A percentile compares a stretch with the other conserved stretches of the same genome.
Conservation (phyloP, 2,888 invertebrate genomes). For the Fragum fragum region DNA sequence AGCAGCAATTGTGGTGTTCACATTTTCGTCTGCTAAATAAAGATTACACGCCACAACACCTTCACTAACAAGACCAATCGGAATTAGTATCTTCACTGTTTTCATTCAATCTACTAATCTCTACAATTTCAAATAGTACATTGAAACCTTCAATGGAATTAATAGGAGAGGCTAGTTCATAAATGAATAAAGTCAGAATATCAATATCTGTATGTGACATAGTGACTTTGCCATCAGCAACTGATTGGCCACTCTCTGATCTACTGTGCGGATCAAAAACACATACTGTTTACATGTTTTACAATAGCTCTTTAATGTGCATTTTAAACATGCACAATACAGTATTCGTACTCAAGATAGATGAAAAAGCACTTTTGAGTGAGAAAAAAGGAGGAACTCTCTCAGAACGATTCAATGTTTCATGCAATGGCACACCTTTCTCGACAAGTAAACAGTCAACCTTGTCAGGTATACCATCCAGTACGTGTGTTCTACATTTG, state of each 20-base stretch:
- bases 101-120: not conserved
- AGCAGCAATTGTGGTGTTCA: not conserved
- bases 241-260: not conserved
- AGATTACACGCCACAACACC: not conserved
- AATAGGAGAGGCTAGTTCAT: not conserved
- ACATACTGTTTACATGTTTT: not conserved
- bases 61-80: not conserved
- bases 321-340: conserved; percentile 10
- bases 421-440: no score
- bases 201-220: not conserved
- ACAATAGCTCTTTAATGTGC: not conserved
- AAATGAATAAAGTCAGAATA: not conserved
- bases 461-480: no score
- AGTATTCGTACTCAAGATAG: no score
- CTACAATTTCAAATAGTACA: conserved; percentile 7
- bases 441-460: no score
- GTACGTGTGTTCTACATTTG: conserved; percentile 2
- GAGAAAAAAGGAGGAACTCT: no score
- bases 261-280: conserved; percentile 27
- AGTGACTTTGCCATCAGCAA: not conserved
- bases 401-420: no score
- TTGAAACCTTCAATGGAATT: not conserved
- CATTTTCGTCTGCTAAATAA: conserved; percentile 2
- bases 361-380: no score
- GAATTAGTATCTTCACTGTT: not conserved